Percentiles rank a stretch among this genome's conserved stretches.
These are phyloP conservation scores for Circaetus gallicus DNA, from an alignment of 2,113 vertebrate species.

Conservation along the genomic window DNA sequence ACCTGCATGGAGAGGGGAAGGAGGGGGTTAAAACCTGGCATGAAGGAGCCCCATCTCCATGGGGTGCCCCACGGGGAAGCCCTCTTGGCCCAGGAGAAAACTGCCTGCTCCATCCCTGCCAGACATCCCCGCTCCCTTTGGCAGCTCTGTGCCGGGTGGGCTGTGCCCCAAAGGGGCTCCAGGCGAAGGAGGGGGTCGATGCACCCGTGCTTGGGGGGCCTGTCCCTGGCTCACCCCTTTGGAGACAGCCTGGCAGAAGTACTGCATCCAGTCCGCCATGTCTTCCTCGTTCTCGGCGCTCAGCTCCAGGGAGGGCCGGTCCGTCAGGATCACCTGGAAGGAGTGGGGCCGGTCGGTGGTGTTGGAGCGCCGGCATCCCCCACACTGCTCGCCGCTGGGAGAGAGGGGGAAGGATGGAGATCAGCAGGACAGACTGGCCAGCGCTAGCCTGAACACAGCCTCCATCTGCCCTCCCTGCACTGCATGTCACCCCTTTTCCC, in stretches of 20 bases:
- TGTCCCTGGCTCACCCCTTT: constrained; percentile 84
- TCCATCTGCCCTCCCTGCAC: rapidly evolving
- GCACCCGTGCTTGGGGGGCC: rapidly evolving
- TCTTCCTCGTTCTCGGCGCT: constrained; percentile 88
- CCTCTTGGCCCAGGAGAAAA: not conserved
- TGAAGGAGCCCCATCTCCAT: not conserved
- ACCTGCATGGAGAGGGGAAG: constrained; percentile 67
- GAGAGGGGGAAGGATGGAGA: constrained; percentile 16
- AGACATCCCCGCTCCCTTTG: rapidly evolving
- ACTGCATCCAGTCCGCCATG: constrained; percentile 97
- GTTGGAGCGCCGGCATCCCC: constrained; percentile 91
- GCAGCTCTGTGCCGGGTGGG: not conserved
- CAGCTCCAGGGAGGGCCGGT: constrained; percentile 90
- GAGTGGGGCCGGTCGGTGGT: constrained; percentile 89
- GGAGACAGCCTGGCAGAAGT: constrained; percentile 94
- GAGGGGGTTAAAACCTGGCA: not conserved
- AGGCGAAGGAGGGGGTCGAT: rapidly evolving
- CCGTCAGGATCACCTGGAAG: constrained; percentile 92
- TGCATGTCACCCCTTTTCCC: not conserved
- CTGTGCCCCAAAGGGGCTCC: not conserved
- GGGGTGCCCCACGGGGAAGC: not conserved
- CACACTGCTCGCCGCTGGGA: constrained; percentile 91
- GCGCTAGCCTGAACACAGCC: not conserved
- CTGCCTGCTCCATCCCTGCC: not conserved
- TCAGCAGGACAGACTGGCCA: not conserved